These are phyloP conservation scores for Podilymbus podiceps DNA, from an alignment of 2,113 vertebrate species.

Conservation along the genomic window DNA sequence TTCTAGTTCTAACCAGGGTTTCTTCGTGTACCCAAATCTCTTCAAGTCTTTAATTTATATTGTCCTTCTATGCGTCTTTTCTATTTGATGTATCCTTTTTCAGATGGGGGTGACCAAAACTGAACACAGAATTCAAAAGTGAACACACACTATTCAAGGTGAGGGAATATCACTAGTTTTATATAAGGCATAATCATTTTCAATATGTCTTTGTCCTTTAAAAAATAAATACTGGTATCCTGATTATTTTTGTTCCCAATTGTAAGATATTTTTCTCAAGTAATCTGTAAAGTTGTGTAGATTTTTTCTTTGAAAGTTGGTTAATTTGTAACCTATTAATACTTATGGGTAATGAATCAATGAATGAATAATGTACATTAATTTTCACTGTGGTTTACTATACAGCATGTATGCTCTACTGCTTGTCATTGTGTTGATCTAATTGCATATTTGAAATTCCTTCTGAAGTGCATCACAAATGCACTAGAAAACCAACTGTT, in stretches of 20 bases:
- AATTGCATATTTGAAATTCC: not conserved
- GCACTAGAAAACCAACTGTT: not conserved
- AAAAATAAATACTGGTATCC: not conserved
- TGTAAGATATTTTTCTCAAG: not conserved
- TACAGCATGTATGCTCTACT: not conserved
- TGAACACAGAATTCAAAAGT: conserved; percentile 68
- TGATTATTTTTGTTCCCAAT: not conserved
- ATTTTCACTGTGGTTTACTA: not conserved
- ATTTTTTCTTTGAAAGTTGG: not conserved
- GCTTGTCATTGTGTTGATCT: not conserved
- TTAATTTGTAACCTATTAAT: not conserved
- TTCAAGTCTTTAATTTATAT: conserved; percentile 35
- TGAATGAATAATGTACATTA: not conserved
- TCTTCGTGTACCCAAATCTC: conserved; percentile 15
- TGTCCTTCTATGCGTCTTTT: conserved; percentile 62
- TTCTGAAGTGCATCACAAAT: not conserved
- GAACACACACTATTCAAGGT: conserved; percentile 63
- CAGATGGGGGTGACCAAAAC: conserved; percentile 67
- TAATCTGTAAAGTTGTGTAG: not conserved
- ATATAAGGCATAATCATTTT: conserved; percentile 36
- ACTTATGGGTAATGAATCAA: not conserved
- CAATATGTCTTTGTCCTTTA: not conserved
- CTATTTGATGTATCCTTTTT: conserved; percentile 69
- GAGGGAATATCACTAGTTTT: conserved; percentile 61
- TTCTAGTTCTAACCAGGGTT: conserved; percentile 11